Evolutionary conservation across 2,888 invertebrate species (phyloP).

Genomic region (Alloscopus bannaensis): DNA sequence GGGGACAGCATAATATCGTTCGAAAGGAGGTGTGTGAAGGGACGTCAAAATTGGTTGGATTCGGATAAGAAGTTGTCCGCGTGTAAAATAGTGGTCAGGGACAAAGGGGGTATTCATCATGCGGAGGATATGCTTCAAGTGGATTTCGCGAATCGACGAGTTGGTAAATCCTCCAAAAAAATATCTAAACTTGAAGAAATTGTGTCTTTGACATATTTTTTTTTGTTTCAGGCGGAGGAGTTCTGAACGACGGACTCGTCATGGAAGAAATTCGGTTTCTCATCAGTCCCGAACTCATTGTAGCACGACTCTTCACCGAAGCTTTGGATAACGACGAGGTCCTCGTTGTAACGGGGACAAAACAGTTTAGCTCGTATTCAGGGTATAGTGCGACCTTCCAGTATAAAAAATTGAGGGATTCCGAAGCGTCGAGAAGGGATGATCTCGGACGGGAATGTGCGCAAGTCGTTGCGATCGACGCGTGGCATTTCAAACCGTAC

Average conservation of each 20-base stretch:
- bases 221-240: conserved; percentile 82
- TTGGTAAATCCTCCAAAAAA: too few species aligned
- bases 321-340: conserved; percentile 87
- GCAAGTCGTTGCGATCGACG: conserved; percentile 78
- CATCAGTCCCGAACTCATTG: conserved; percentile 93
- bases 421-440: neutral
- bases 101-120: too few species aligned
- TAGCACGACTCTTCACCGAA: conserved; percentile 91
- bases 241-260: conserved; percentile 91
- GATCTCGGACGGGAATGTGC: conserved; percentile 20
- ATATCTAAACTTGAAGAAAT: too few species aligned
- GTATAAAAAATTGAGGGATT: conserved; percentile 73
- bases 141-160: conserved; percentile 90
- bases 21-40: neutral
- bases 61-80: neutral
- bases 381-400: conserved; percentile 77
- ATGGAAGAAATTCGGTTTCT: conserved; percentile 98
- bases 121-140: too few species aligned
- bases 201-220: too few species aligned
- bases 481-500: conserved; percentile 74
- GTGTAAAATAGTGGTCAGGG: too few species aligned
- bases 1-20: neutral
- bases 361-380: conserved; percentile 75
- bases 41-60: neutral
- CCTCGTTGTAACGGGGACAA: conserved; percentile 81